Percentiles rank a stretch among this genome's conserved stretches.
phyloP scores from a whole-genome alignment of 2,888 invertebrate species.

The Tryphoninae sp. region DNA sequence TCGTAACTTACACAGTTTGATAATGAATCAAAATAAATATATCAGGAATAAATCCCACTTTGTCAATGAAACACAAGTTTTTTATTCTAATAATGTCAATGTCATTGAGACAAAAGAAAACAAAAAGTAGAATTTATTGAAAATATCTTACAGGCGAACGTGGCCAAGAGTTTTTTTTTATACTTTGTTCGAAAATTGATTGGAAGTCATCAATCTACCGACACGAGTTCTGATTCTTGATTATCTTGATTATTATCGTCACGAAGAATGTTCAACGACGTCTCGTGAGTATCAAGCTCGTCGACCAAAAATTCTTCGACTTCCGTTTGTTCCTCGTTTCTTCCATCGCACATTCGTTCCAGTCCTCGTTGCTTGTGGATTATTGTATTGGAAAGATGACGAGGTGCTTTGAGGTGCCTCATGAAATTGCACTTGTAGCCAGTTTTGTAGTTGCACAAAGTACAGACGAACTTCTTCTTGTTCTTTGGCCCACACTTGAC shows the following conservation, averaged over 20 bases:
- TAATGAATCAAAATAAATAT: slow-evolving; percentile 3
- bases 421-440: slow-evolving; percentile 63
- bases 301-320: background rate
- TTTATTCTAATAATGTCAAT: background rate
- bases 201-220: slow-evolving; percentile 6
- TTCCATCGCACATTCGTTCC: background rate
- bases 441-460: slow-evolving; percentile 58
- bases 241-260: background rate
- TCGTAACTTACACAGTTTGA: background rate
- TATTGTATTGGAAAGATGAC: slow-evolving; percentile 55
- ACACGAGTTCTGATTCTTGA: background rate
- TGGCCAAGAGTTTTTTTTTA: background rate
- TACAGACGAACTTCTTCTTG: slow-evolving; percentile 61
- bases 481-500: slow-evolving; percentile 63
- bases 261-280: background rate
- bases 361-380: background rate
- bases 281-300: background rate
- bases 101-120: slow-evolving; percentile 9
- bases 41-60: no score
- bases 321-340: background rate
- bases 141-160: slow-evolving; percentile 4
- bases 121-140: slow-evolving; percentile 21
- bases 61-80: no score
- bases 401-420: slow-evolving; percentile 62
- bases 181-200: slow-evolving; percentile 11